Conservation (phyloP, 2,113 vertebrate genomes). For the Tyrannus savana region DNA sequence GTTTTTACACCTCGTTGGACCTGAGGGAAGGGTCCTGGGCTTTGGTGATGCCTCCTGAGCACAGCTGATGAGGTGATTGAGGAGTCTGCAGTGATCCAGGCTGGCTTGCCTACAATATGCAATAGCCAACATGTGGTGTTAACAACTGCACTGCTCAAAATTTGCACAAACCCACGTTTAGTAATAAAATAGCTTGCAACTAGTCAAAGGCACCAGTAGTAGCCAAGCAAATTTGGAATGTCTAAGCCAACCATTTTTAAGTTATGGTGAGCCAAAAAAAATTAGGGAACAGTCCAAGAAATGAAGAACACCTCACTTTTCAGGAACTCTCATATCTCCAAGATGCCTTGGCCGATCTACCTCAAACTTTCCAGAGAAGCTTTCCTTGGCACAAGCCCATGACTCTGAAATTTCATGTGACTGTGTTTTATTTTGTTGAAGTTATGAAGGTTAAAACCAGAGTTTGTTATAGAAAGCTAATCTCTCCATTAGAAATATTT, state of each 20-base stretch:
- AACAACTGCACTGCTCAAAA: neutral
- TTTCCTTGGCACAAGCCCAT: slow-evolving; percentile 45
- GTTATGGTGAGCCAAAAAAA: slow-evolving; percentile 48
- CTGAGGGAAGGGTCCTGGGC: neutral
- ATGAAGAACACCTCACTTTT: slow-evolving; percentile 61
- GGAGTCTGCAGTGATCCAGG: neutral
- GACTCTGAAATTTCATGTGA: slow-evolving; percentile 47
- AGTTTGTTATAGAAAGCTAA: slow-evolving; percentile 30
- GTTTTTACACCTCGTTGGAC: neutral
- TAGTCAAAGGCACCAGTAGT: slow-evolving; percentile 43
- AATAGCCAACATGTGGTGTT: slow-evolving; percentile 4
- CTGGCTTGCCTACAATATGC: neutral
- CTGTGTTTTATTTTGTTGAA: slow-evolving; percentile 42
- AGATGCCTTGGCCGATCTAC: slow-evolving; percentile 43
- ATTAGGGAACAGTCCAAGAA: slow-evolving; percentile 59
- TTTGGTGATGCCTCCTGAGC: neutral
- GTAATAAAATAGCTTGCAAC: slow-evolving; percentile 56
- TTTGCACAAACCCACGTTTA: slow-evolving; percentile 15
- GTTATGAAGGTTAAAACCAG: slow-evolving; percentile 1
- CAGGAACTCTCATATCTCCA: slow-evolving; percentile 58
- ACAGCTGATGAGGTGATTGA: slow-evolving; percentile 15
- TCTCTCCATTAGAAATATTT: slow-evolving; percentile 38
- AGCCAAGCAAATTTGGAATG: slow-evolving; percentile 55
- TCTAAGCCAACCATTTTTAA: slow-evolving; percentile 43
- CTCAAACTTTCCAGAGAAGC: slow-evolving; percentile 60